Percentiles rank a stretch among this genome's conserved stretches.
phyloP scores from a whole-genome alignment of 2,888 invertebrate genomes.

The Scaptomyza parva region DNA sequence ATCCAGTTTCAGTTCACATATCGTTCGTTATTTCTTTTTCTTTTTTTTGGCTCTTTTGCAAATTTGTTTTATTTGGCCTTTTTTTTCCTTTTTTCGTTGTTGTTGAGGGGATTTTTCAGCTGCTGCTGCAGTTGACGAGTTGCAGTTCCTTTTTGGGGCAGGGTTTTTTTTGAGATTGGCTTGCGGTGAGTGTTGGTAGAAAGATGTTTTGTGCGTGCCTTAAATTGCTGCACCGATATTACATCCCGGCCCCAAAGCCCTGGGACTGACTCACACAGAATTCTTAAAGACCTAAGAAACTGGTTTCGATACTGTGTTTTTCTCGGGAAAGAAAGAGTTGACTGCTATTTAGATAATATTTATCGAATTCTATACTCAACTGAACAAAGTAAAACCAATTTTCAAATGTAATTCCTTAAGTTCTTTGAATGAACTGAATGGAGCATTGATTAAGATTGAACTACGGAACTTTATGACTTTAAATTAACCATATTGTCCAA shows the following conservation, averaged over 20 bases:
- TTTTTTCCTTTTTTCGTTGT: neutral
- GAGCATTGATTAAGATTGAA: too few relatives aligned
- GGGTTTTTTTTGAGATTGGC: neutral
- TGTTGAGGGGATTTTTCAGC: constrained; percentile 4
- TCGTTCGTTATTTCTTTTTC: too few relatives aligned
- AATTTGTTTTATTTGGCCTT: neutral
- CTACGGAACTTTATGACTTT: too few relatives aligned
- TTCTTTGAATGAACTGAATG: too few relatives aligned
- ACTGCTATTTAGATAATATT: neutral
- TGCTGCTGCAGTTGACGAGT: neutral
- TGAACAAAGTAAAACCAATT: too few relatives aligned
- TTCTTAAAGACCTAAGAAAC: constrained; percentile 12
- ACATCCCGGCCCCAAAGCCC: neutral
- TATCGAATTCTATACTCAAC: too few relatives aligned
- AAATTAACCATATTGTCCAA: too few relatives aligned
- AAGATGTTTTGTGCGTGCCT: constrained; percentile 14
- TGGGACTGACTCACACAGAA: constrained; percentile 9
- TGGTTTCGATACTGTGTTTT: constrained; percentile 16
- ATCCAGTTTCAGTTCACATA: constrained; percentile 10
- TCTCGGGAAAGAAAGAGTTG: neutral
- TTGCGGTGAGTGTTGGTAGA: neutral
- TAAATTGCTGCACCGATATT: constrained; percentile 6
- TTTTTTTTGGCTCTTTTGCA: neutral
- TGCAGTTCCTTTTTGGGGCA: neutral
- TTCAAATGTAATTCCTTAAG: too few relatives aligned